Conservation (phyloP, 2,113 vertebrate genomes). For the Syngnathoides biaculeatus region DNA sequence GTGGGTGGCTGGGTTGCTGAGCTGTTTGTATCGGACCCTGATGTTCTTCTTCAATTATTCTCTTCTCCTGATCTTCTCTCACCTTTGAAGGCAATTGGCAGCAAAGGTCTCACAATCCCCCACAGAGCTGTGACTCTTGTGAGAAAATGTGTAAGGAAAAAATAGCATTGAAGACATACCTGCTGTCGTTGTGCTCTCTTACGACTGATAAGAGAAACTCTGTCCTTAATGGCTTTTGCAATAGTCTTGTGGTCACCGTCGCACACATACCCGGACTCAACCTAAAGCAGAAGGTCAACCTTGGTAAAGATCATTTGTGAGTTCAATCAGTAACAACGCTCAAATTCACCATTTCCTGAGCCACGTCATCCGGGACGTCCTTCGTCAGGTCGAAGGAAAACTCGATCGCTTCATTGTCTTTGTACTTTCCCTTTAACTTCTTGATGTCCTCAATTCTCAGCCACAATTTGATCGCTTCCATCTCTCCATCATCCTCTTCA, state of each 20-base stretch:
- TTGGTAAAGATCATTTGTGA: neutral
- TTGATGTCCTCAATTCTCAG: slow-evolving; percentile 96
- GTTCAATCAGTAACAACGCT: neutral
- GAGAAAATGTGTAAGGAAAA: neutral
- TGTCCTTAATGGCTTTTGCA: slow-evolving; percentile 97
- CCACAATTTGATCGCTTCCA: slow-evolving; percentile 95
- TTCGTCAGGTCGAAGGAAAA: slow-evolving; percentile 96
- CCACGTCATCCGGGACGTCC: slow-evolving; percentile 94
- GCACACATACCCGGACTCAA: slow-evolving; percentile 94
- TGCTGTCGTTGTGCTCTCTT: slow-evolving; percentile 92
- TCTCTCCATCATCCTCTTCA: slow-evolving; percentile 95
- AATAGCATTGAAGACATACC: slow-evolving; percentile 44
- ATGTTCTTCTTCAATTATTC: slow-evolving; percentile 80
- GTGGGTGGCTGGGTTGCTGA: slow-evolving; percentile 66
- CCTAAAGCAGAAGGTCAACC: slow-evolving; percentile 65
- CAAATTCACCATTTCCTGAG: slow-evolving; percentile 91
- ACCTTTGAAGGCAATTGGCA: slow-evolving; percentile 58
- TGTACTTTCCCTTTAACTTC: slow-evolving; percentile 97
- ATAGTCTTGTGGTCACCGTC: slow-evolving; percentile 98
- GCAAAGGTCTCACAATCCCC: neutral
- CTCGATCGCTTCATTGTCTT: slow-evolving; percentile 97
- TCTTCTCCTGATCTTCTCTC: slow-evolving; percentile 88
- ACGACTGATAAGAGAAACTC: slow-evolving; percentile 90
- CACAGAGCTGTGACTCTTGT: neutral
- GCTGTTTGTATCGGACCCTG: slow-evolving; percentile 29